These are phyloP conservation scores for Ptychadena robeensis DNA, from an alignment of 2,797 vertebrate species.

Conservation along the genomic window DNA sequence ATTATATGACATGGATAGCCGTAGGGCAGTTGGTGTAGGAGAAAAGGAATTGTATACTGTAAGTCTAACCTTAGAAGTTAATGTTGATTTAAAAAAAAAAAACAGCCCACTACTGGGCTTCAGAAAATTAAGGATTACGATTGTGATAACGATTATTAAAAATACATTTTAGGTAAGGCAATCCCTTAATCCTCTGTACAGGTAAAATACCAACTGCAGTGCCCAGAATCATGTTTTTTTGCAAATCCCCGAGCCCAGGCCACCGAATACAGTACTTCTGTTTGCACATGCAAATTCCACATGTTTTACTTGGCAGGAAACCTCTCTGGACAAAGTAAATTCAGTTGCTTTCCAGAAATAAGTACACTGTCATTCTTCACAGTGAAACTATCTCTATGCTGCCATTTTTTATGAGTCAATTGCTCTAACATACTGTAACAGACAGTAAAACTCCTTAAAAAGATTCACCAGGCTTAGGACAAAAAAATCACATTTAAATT, in stretches of 20 bases:
- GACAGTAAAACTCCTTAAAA: background rate
- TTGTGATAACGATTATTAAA: too few species aligned
- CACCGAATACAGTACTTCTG: constrained; percentile 1
- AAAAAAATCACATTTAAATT: too few species aligned
- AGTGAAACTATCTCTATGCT: background rate
- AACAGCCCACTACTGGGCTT: too few species aligned
- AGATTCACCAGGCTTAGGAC: background rate
- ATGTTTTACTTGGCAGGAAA: background rate
- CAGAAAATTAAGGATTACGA: too few species aligned
- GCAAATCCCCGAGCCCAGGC: background rate
- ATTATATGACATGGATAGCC: too few species aligned
- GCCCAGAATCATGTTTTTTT: too few species aligned
- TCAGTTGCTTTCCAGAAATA: constrained; percentile 12
- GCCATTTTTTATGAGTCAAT: background rate
- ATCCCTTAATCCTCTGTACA: background rate
- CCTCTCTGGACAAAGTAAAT: background rate
- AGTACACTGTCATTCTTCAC: background rate
- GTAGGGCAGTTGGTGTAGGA: too few species aligned
- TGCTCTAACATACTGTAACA: background rate
- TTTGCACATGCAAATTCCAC: constrained; percentile 9
- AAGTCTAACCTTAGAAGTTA: too few species aligned
- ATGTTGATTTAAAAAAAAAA: too few species aligned
- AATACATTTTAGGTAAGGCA: background rate
- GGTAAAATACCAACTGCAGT: background rate
- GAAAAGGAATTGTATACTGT: too few species aligned